A percentile compares a stretch with the other conserved stretches of the same genome.
Conservation (phyloP, 2,888 invertebrate genomes). For the Polia nebulosa region DNA sequence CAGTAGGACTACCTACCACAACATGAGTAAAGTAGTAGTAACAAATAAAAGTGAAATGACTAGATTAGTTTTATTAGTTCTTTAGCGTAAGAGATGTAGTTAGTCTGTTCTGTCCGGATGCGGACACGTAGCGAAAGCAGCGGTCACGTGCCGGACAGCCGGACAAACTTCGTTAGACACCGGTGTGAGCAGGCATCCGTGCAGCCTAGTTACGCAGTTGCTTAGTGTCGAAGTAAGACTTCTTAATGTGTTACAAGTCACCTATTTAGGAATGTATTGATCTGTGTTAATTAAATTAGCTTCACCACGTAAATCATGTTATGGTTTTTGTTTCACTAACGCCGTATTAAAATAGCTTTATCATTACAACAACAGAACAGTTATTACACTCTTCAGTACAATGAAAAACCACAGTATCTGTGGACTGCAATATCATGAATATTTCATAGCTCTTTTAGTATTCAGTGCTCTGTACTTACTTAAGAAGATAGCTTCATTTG, state of each 20-base stretch:
- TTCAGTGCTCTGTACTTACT: not conserved
- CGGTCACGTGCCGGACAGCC: constrained; percentile 21
- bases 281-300: not conserved
- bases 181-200: constrained; percentile 10
- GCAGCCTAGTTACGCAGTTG: not conserved
- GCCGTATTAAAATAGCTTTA: too few species aligned
- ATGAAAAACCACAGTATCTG: too few species aligned
- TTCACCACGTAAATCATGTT: too few species aligned
- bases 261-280: not conserved
- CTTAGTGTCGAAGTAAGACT: not conserved
- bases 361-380: too few species aligned
- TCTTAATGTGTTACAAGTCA: not conserved
- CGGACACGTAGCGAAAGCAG: not conserved
- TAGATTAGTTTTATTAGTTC: constrained; percentile 15
- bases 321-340: too few species aligned
- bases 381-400: too few species aligned
- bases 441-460: not conserved
- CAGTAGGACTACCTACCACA: too few species aligned
- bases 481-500: not conserved
- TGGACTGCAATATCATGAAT: too few species aligned
- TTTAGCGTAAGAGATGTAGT: constrained; percentile 7
- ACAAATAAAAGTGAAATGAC: not conserved
- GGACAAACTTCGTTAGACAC: constrained; percentile 28
- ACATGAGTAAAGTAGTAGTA: too few species aligned
- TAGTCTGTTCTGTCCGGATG: not conserved